Evolutionary conservation across 2,797 vertebrate species (phyloP), one percentile per base, ranked within the genome.

Genomic region (Siniperca undulata): DNA sequence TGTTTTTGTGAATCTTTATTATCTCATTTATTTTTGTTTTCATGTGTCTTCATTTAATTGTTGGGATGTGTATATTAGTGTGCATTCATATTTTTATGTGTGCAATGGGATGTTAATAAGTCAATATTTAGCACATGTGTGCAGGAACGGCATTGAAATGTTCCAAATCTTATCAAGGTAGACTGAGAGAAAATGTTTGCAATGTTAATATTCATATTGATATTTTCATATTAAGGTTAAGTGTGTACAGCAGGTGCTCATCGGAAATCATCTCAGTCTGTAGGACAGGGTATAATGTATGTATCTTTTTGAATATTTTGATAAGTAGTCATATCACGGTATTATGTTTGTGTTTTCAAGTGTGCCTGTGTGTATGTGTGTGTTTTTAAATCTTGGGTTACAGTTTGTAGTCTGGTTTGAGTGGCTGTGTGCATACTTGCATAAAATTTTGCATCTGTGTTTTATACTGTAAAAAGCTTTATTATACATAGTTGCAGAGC

Each of bases 211-310:
- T 27, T 27, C 27, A 27, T 27, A 27, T 27, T 27, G 2, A 7
- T 38, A 1, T 7, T 27, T 27, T 75, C 36, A 61, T 42, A 19
- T 46, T 2, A 36, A 76, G 5, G 65, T 74, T 7, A 64, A 74
- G 74, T n/a, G 27, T 66, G 13, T 66, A 24, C 34, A 67, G 79
- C 22, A 59, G 73, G 73, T 83, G 74, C 55, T 73, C 27, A 20
- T 42, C 2, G 9, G 69, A 90, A 86, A 65, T 83, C 42, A 71
- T 73, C 27, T 42, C 7, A 52, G 74, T 83, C 22, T 56, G 36
- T 7, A 87, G 40, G 44, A 81, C 68, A 75, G 81, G 83, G 74
- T 90, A 72, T 88, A 52, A 24, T 68, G 27, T 71, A 20, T 58
- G 24, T 68, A n/a, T 74, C 19, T 24, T 42, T 24, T 59, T 73